Percentiles rank a stretch among this genome's conserved stretches.
Evolutionary conservation across 2,888 invertebrate species (phyloP).

Genomic region (Phaedon cochleariae): DNA sequence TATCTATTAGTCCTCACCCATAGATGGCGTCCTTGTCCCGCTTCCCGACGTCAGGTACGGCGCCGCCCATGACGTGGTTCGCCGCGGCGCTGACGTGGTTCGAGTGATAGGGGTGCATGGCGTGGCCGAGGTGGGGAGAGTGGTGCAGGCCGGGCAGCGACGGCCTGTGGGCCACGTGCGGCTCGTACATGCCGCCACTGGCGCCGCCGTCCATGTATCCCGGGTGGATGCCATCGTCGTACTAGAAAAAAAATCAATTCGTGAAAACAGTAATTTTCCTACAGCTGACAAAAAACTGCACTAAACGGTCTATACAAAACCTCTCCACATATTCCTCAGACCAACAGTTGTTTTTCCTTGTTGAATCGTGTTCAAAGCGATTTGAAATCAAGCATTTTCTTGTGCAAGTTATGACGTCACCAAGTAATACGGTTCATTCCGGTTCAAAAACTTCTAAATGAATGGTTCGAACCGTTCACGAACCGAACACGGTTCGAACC

Average conservation of each 20-base stretch:
- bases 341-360: no score
- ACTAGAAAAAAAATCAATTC: constrained; percentile 67
- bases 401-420: no score
- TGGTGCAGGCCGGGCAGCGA: constrained; percentile 76
- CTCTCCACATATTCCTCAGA: no score
- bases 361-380: no score
- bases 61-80: constrained; percentile 85
- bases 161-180: constrained; percentile 74
- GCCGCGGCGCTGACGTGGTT: constrained; percentile 72
- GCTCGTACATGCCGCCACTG: constrained; percentile 77
- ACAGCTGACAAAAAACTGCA: no score
- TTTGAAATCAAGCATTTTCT: no score
- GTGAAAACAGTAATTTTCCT: no score
- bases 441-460: no score
- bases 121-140: constrained; percentile 83
- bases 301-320: no score
- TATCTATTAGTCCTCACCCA: constrained; percentile 75
- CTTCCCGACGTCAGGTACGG: constrained; percentile 91
- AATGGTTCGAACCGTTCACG: no score
- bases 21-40: constrained; percentile 98
- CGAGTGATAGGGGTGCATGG: constrained; percentile 83
- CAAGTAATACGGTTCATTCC: no score
- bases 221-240: constrained; percentile 93
- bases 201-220: constrained; percentile 86
- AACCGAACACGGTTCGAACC: no score